phyloP scores from a whole-genome alignment of 2,797 vertebrate species.

The Falco novaeseelandiae region DNA sequence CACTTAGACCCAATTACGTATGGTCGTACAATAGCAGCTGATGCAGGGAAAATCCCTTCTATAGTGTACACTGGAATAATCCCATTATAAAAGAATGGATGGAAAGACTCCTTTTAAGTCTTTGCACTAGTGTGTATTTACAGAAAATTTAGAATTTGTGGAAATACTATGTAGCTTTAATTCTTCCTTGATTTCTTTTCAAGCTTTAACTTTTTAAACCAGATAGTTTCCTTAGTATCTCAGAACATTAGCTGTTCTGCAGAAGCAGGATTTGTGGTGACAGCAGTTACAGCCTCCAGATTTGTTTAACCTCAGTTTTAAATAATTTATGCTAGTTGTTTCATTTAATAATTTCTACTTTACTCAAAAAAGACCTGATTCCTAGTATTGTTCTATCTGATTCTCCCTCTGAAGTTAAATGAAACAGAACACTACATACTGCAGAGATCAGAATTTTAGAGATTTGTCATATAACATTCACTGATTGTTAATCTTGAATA shows the following conservation, averaged over 20 bases:
- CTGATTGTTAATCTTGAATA: not conserved
- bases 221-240: not conserved
- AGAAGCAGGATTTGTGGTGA: not conserved
- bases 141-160: conserved; percentile 1
- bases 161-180: not conserved
- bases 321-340: not conserved
- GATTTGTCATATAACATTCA: not conserved
- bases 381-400: not conserved
- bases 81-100: conserved; percentile 64
- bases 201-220: not conserved
- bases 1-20: conserved; percentile 63
- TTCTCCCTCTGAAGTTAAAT: not conserved
- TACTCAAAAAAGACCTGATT: not conserved
- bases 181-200: not conserved
- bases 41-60: conserved; percentile 64
- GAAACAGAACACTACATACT: not conserved
- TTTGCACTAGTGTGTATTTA: not conserved
- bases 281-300: not conserved
- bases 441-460: not conserved
- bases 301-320: not conserved
- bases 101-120: conserved; percentile 42
- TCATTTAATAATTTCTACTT: not conserved
- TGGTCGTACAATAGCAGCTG: conserved; percentile 55
- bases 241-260: not conserved
- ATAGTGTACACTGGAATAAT: conserved; percentile 52